Evolutionary conservation across 1,140 invertebrate genomes (phyloP).

Genomic region (Onthophagus taurus): DNA sequence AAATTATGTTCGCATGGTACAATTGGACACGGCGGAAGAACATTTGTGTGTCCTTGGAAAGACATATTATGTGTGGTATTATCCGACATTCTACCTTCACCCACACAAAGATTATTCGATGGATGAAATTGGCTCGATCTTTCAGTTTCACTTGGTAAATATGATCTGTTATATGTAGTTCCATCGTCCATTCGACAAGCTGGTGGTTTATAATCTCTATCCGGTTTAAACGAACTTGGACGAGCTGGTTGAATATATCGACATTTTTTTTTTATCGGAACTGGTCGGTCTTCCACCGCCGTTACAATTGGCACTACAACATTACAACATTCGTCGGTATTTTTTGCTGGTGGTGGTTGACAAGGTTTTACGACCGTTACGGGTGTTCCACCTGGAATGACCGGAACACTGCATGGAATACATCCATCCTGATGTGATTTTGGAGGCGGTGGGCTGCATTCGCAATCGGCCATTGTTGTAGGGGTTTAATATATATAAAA

Average conservation of each 20-base stretch:
- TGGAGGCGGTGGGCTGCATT: neutral
- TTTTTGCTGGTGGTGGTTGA: conserved; percentile 11
- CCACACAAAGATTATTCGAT: conserved; percentile 34
- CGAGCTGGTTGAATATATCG: conserved; percentile 51
- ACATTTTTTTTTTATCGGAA: conserved; percentile 30
- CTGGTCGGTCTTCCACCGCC: conserved; percentile 11
- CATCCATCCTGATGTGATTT: neutral
- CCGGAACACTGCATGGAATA: conserved; percentile 4
- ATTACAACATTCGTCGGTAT: conserved; percentile 17
- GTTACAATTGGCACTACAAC: conserved; percentile 24
- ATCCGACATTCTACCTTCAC: conserved; percentile 37
- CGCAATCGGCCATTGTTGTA: conserved; percentile 10
- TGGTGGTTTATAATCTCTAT: conserved; percentile 41
- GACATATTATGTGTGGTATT: conserved; percentile 50
- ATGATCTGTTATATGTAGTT: conserved; percentile 50
- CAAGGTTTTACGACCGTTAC: conserved; percentile 13
- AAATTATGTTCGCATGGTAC: conserved; percentile 35
- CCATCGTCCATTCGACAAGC: conserved; percentile 43
- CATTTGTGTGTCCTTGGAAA: conserved; percentile 40
- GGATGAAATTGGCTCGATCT: conserved; percentile 35
- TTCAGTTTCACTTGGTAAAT: conserved; percentile 37
- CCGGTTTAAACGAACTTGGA: conserved; percentile 43
- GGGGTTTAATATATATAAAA: too few species aligned
- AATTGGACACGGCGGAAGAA: conserved; percentile 33
- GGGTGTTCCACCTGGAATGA: conserved; percentile 5